Evolutionary conservation across 2,113 vertebrate genomes (phyloP).

Genomic region (Circaetus gallicus): DNA sequence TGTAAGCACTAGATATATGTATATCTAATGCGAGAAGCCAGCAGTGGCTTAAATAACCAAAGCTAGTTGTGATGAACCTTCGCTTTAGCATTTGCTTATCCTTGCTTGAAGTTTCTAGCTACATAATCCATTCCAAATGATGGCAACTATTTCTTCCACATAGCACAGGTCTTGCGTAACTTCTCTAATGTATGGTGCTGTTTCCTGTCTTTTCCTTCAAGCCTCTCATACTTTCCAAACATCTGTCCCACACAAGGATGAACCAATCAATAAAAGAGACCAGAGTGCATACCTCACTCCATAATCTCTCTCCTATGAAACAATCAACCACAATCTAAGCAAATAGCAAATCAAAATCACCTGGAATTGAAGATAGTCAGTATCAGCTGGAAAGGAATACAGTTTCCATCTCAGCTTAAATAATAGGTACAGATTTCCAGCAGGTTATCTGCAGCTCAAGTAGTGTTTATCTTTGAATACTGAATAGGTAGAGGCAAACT

Average conservation of each 20-base stretch:
- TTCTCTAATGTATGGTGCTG: background rate
- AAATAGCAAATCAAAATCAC: background rate
- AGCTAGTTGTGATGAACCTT: background rate
- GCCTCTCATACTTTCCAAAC: background rate
- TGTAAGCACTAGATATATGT: accelerated
- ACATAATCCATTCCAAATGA: background rate
- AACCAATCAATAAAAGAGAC: background rate
- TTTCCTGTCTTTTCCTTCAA: background rate
- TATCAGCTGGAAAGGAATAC: background rate
- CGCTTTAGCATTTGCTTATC: background rate
- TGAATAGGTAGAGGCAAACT: background rate
- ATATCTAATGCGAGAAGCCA: background rate
- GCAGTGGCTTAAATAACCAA: background rate
- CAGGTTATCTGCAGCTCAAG: background rate
- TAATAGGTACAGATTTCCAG: background rate
- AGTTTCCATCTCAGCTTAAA: background rate
- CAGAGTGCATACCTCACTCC: background rate
- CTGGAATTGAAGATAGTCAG: background rate
- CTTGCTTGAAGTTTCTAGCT: background rate
- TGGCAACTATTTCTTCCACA: background rate
- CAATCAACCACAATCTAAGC: background rate
- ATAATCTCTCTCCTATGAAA: background rate
- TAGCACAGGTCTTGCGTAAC: background rate
- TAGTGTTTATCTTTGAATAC: background rate
- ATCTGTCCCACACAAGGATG: background rate